Evolutionary conservation across 2,797 vertebrate genomes (phyloP).

Genomic region (Sus cebifrons): DNA sequence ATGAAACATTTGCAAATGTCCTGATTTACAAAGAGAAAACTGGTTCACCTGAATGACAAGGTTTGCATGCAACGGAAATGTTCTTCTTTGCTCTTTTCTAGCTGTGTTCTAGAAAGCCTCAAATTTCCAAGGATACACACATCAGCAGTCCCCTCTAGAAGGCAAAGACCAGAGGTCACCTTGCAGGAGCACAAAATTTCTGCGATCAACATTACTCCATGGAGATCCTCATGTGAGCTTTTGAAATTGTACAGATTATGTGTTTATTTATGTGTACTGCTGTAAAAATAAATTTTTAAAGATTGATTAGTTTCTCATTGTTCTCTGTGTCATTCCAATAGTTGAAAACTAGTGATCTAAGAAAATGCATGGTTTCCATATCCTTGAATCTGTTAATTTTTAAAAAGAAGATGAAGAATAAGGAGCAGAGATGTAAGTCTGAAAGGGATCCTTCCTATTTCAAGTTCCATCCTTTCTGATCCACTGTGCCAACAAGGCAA

Average conservation of each 20-base stretch:
- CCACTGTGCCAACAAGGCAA: background rate
- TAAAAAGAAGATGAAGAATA: background rate
- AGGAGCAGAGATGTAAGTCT: background rate
- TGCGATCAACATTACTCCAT: background rate
- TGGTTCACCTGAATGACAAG: constrained; percentile 81
- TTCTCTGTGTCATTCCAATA: background rate
- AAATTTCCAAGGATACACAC: constrained; percentile 23
- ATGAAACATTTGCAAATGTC: constrained; percentile 67
- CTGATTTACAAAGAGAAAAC: constrained; percentile 40
- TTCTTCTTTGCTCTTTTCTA: constrained; percentile 70
- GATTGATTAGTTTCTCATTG: background rate
- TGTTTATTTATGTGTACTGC: background rate
- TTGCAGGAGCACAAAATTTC: background rate
- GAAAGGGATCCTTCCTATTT: background rate
- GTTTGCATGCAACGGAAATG: constrained; percentile 64
- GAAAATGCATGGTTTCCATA: background rate
- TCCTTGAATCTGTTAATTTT: background rate
- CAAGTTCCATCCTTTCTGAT: background rate
- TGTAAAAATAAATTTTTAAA: background rate
- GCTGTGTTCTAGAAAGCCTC: constrained; percentile 8
- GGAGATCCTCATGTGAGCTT: background rate
- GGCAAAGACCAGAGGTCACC: constrained; percentile 29
- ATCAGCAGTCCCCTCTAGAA: background rate
- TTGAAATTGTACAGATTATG: background rate
- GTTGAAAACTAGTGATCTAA: background rate